Base-by-base conservation (phyloP, 2,113 vertebrate genomes). In the Tylochromis polylepis region DNA sequence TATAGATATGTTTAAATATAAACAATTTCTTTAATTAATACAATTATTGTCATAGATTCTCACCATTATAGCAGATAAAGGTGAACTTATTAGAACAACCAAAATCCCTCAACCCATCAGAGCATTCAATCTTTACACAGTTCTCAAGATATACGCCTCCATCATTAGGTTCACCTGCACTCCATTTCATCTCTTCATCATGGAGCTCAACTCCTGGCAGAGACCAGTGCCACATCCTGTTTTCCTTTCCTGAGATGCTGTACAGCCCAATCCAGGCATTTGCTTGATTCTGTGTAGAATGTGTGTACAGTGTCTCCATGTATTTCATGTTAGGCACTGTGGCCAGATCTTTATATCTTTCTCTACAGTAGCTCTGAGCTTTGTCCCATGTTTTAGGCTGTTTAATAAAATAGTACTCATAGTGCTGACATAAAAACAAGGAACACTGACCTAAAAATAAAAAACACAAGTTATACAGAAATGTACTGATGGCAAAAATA, bases 1-100 rank as follows among this genome's bases (percentile, higher is more conserved):
- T 58, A 2, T 58, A 58, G 0, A 58, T 58, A 15, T 58, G 24
- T 58, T 58, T 27, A 58, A 58, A 29, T 58, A 0, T 58, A 58
- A 58, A 29, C 7, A 29, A 0, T 16, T 58, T 58, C 1, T 58
- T 29, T 29, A 58, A 15, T 58, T 29, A 58, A 58, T 16, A 16
- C 14, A 58, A 58, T 29, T 58, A 60, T 20, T 65, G 18, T 65
- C 18, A 4, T 0, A 65, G 0, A 65, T 7, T 36, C 10, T 65
- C 60, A 65, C 18, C 59, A 12, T 65, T 65, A 1, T 38, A 67
- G 60, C 60, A 65, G 34, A 65, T 22, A 38, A 65, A 38, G 2
- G 6, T 0, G 34, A 1, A 0, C 6, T 0, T 0, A 4, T 7
- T 0, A n/a, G 9, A 7, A 65, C 0, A 65, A 3, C 60, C 0